These are phyloP conservation scores for Sternarchorhynchus goeldii DNA, from an alignment of 2,797 vertebrate genomes.

Conservation along the genomic window DNA sequence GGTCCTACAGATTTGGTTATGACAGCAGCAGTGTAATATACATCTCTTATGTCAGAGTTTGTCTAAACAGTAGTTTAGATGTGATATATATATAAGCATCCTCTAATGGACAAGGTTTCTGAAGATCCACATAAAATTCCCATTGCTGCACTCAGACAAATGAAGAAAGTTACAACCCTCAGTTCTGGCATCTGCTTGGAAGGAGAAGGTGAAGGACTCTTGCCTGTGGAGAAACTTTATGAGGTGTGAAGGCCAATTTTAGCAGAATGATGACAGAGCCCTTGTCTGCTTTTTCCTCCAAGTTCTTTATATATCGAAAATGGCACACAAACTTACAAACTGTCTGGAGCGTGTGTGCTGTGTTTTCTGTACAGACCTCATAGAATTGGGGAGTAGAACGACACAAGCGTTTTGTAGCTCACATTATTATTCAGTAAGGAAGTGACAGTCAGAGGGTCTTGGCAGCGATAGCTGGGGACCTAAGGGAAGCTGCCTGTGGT, in stretches of 20 bases:
- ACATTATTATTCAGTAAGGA: conserved; percentile 75
- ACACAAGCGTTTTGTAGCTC: conserved; percentile 51
- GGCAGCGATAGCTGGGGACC: conserved; percentile 64
- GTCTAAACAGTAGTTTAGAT: conserved; percentile 18
- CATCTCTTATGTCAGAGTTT: too few species aligned
- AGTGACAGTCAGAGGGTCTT: conserved; percentile 73
- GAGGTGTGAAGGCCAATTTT: conserved; percentile 73
- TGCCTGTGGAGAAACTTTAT: conserved; percentile 64
- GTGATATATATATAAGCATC: conserved; percentile 7
- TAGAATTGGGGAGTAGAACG: conserved; percentile 41
- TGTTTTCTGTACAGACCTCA: conserved; percentile 45
- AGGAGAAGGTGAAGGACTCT: conserved; percentile 19
- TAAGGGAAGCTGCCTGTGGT: conserved; percentile 61
- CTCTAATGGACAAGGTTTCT: background rate
- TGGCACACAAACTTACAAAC: conserved; percentile 34
- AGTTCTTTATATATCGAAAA: conserved; percentile 35
- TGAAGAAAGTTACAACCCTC: background rate
- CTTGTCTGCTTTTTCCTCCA: conserved; percentile 47
- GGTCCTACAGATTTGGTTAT: background rate
- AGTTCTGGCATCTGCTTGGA: background rate
- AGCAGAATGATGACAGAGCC: conserved; percentile 58
- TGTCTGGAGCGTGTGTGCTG: background rate
- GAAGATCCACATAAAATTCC: background rate
- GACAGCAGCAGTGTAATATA: too few species aligned
- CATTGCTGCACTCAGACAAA: background rate